Base-by-base conservation (phyloP, 2,888 invertebrate genomes). In the Nematopogon swammerdamellus region DNA sequence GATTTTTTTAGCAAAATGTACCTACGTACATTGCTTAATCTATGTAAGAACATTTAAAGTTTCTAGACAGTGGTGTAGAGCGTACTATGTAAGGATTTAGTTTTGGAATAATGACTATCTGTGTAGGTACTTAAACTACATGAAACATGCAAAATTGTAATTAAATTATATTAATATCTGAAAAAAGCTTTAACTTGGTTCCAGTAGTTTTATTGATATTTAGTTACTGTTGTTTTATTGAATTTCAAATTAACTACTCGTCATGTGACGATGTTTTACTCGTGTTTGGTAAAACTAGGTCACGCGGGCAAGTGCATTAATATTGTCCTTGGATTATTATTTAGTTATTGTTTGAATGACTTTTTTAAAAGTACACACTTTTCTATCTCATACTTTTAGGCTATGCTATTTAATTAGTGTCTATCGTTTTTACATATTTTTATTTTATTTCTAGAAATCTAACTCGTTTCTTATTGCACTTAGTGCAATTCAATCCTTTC, bases 111-210 rank as follows among this genome's bases (percentile, higher is more conserved):
- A n/a, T n/a, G n/a, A n/a, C n/a, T n/a, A n/a, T n/a, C n/a, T n/a
- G n/a, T n/a, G n/a, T n/a, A n/a, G n/a, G n/a, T n/a, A n/a, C n/a
- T n/a, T n/a, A n/a, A n/a, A n/a, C n/a, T n/a, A n/a, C n/a, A 25
- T 25, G 25, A 4, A 25, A 25, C 8, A 25, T 25, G 25, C 25
- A 25, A 25, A 25, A 6, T 25, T 25, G 25, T 25, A 25, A 4
- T 25, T 8, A 6, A 25, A 25, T 25, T 25, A 25, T 25, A 25
- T 25, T 25, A 70, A 76, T 74, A 77, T 77, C 72, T 76, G 72
- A 72, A 64, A n/a, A 72, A 77, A 79, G 79, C 79, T 79, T 79
- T 79, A 79, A 79, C 77, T 76, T 67, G 75, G 79, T 79, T 79
- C 76, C 77, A 79, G 73, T 77, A 79, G 77, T 74, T 68, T 70